Conservation (phyloP, 2,113 vertebrate species). For the Dendropsophus ebraccatus region DNA sequence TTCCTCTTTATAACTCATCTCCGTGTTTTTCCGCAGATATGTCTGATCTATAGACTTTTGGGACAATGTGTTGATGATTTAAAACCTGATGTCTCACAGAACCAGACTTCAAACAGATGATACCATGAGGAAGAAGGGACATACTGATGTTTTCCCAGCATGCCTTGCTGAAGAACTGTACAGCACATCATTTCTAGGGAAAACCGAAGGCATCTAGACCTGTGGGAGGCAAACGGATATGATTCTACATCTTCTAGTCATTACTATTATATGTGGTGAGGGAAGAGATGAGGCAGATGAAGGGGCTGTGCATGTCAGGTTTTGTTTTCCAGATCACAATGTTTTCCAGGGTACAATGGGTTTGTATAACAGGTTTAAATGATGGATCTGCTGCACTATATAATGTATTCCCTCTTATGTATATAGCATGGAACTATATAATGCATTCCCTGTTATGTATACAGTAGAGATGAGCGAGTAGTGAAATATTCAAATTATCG, state of each 20-base stretch:
- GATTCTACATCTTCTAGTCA: conserved; percentile 10
- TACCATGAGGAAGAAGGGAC: not conserved
- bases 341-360: not conserved
- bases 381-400: not conserved
- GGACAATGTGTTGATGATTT: not conserved
- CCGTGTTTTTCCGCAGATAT: too few relatives aligned
- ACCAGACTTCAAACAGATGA: not conserved
- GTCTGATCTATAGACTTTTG: not conserved
- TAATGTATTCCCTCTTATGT: not conserved
- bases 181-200: not conserved
- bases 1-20: too few relatives aligned
- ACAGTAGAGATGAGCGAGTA: too few relatives aligned
- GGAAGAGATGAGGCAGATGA: conserved; percentile 1
- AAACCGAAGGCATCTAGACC: not conserved
- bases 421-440: not conserved
- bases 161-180: not conserved
- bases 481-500: too few relatives aligned
- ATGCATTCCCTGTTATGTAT: too few relatives aligned
- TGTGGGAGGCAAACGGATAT: not conserved
- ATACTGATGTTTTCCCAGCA: not conserved
- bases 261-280: not conserved
- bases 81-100: not conserved
- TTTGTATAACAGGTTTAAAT: not conserved
- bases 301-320: not conserved
- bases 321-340: not conserved